These are phyloP conservation scores for Troides aeacus DNA, from an alignment of 2,888 invertebrate genomes.

Conservation along the genomic window DNA sequence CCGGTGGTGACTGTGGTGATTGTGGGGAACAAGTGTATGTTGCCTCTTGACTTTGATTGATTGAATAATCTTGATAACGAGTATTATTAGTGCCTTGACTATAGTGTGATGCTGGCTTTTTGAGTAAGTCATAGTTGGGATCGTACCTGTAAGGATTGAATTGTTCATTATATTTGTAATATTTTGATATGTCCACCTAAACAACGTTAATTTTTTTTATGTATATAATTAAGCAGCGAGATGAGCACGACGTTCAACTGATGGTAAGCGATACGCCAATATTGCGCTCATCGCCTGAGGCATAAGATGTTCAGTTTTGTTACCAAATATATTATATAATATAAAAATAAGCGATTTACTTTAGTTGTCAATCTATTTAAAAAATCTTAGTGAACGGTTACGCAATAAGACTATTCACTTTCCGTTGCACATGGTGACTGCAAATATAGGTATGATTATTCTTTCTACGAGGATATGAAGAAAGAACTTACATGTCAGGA, in stretches of 20 bases:
- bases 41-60: slow-evolving; percentile 67
- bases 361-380: too few species aligned
- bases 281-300: too few species aligned
- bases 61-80: slow-evolving; percentile 66
- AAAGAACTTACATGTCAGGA: slow-evolving; percentile 79
- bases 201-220: too few species aligned
- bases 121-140: slow-evolving; percentile 76
- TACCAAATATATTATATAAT: too few species aligned
- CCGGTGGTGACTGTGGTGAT: slow-evolving; percentile 69
- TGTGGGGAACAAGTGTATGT: slow-evolving; percentile 77
- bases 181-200: not conserved
- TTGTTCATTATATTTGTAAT: slow-evolving; percentile 16
- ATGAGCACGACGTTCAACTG: too few species aligned
- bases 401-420: too few species aligned
- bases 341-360: too few species aligned
- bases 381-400: too few species aligned
- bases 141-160: slow-evolving; percentile 71
- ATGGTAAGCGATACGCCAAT: too few species aligned
- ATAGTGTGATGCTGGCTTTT: slow-evolving; percentile 77
- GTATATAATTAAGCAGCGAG: too few species aligned
- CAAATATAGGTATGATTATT: not conserved
- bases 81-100: slow-evolving; percentile 68
- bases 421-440: too few species aligned
- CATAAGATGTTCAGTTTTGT: too few species aligned
- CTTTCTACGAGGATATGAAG: not conserved